These are phyloP conservation scores for Stenolophus ochropezus DNA, from an alignment of 2,888 invertebrate genomes.

Conservation along the genomic window DNA sequence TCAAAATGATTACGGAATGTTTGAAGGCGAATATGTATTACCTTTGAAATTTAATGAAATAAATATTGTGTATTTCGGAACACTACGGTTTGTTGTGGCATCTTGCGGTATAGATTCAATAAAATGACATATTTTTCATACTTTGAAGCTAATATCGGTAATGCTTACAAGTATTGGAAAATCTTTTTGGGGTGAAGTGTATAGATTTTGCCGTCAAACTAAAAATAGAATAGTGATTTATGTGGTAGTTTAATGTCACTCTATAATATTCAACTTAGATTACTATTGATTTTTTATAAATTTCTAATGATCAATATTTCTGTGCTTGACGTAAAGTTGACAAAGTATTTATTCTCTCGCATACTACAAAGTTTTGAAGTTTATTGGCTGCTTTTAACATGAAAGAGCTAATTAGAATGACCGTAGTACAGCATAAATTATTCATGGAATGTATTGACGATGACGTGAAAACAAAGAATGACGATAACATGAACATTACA, in stretches of 20 bases:
- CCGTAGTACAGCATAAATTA: neutral
- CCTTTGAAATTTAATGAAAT: neutral
- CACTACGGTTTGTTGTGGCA: neutral
- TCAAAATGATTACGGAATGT: neutral
- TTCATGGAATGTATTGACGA: neutral
- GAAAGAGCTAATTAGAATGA: neutral
- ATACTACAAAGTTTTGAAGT: neutral
- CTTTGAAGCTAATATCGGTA: neutral
- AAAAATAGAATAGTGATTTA: conserved; percentile 32
- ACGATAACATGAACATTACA: too few relatives aligned
- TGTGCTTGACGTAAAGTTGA: neutral
- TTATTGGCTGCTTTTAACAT: neutral
- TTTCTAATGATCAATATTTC: conserved; percentile 26
- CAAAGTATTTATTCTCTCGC: neutral
- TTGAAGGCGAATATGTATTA: neutral
- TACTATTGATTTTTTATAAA: conserved; percentile 23
- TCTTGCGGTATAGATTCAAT: neutral
- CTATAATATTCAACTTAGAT: conserved; percentile 7
- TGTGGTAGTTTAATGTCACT: conserved; percentile 14
- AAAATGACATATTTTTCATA: neutral
- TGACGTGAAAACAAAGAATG: too few relatives aligned
- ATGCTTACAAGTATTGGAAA: neutral
- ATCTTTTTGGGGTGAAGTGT: neutral
- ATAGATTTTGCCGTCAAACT: conserved; percentile 21
- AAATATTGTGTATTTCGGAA: neutral